Percentiles rank a stretch among this genome's conserved stretches.
These are phyloP conservation scores for Petrocephalus sullivani DNA, from an alignment of 2,797 vertebrate genomes.

Conservation along the genomic window DNA sequence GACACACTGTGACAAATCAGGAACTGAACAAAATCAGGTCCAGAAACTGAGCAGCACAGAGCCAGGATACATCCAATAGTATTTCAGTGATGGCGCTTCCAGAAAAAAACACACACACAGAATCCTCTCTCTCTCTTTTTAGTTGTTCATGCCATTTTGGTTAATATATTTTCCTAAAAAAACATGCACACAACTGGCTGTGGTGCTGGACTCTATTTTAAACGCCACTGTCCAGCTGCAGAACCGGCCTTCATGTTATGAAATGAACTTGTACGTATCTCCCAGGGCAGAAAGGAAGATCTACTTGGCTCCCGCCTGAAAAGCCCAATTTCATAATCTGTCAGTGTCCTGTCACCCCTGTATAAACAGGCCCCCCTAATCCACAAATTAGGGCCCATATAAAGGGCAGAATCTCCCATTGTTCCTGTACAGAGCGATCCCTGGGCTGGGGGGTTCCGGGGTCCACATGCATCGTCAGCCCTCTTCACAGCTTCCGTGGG, in stretches of 20 bases:
- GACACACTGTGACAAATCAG: not conserved
- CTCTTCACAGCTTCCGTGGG: not conserved
- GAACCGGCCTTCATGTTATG: not conserved
- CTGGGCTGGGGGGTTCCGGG: not conserved
- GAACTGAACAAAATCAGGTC: not conserved
- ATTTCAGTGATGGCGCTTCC: not conserved
- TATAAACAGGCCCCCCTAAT: not conserved
- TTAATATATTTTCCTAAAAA: not conserved
- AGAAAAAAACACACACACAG: not conserved
- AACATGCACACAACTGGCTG: not conserved
- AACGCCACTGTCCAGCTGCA: not conserved
- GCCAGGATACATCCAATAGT: not conserved
- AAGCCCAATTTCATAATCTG: not conserved
- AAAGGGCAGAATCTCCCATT: not conserved
- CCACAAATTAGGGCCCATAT: not conserved
- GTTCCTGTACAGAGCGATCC: not conserved
- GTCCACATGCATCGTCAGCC: not conserved
- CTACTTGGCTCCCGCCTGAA: not conserved
- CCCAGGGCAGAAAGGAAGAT: not conserved
- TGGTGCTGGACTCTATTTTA: not conserved
- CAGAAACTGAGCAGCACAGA: not conserved
- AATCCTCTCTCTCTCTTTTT: not conserved
- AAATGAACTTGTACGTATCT: not conserved
- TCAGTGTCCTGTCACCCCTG: not conserved
- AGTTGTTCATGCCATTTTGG: not conserved